These are phyloP conservation scores for Orientallactaga bullata DNA, from an alignment of 2,113 vertebrate genomes.

Conservation along the genomic window DNA sequence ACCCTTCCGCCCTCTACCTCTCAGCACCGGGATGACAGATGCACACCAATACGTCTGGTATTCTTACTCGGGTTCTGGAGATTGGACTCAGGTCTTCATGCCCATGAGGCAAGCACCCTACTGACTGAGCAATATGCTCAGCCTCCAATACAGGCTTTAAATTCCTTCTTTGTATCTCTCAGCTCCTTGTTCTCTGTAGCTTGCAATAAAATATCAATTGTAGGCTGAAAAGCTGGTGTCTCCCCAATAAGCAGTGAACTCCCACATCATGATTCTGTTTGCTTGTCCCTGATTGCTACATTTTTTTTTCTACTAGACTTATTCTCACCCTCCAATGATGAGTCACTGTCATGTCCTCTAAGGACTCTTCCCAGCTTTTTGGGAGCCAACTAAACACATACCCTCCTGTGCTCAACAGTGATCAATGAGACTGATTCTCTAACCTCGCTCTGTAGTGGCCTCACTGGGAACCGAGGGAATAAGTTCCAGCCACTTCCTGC, in stretches of 20 bases:
- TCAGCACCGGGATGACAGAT: no score
- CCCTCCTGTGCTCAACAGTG: not conserved
- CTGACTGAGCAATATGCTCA: no score
- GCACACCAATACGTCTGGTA: no score
- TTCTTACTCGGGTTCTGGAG: no score
- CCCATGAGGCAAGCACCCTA: no score
- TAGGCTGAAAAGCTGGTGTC: fast-evolving
- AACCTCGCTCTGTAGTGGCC: fast-evolving
- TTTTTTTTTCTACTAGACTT: no score
- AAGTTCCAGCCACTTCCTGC: not conserved
- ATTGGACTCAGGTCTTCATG: no score
- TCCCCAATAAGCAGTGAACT: fast-evolving
- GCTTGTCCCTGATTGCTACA: fast-evolving
- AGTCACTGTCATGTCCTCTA: fast-evolving
- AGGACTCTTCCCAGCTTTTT: not conserved
- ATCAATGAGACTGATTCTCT: not conserved
- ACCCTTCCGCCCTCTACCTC: no score
- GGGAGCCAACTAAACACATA: no score
- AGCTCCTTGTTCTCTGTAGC: fast-evolving
- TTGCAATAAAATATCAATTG: no score
- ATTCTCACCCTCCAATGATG: not conserved
- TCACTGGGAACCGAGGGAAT: fast-evolving
- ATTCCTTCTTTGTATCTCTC: not conserved
- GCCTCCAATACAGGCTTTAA: not conserved
- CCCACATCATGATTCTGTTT: fast-evolving